phyloP scores from a whole-genome alignment of 2,888 invertebrate species.

The Mesorhabditis sp. region DNA sequence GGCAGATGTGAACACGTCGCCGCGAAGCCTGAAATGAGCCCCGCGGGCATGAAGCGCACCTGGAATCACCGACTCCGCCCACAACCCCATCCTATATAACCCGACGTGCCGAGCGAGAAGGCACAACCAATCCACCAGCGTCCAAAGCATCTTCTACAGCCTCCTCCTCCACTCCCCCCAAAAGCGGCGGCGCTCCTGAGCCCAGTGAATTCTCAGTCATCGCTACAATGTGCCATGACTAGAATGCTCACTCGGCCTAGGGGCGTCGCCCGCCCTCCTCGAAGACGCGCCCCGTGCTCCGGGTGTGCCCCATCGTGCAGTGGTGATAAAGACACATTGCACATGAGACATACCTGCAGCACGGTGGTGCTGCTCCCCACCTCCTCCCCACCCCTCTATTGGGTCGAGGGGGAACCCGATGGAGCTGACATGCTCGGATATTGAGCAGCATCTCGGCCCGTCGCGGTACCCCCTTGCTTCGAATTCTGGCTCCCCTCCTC shows the following conservation, averaged over 20 bases:
- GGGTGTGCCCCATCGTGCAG: neutral
- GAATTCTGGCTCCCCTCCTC: neutral
- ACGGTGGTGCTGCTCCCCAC: neutral
- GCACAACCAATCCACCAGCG: no score
- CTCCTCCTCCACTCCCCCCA: neutral
- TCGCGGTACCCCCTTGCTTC: neutral
- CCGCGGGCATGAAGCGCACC: no score
- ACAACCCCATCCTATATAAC: no score
- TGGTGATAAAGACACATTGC: neutral
- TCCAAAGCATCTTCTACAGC: no score
- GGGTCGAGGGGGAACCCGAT: neutral
- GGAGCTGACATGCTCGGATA: neutral
- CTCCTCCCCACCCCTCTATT: neutral
- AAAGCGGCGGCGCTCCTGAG: neutral
- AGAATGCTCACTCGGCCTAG: slow-evolving; percentile 5
- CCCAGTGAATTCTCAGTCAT: slow-evolving; percentile 5
- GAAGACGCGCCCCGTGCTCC: neutral
- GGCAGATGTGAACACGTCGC: no score
- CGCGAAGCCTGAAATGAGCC: no score
- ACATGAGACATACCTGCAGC: slow-evolving; percentile 6
- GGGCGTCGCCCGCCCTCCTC: neutral
- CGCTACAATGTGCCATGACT: neutral
- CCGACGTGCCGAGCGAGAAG: no score
- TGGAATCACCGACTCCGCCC: no score
- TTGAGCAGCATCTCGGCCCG: slow-evolving; percentile 5